Base-by-base conservation (phyloP, 64 coral and sea anemone genomes). In the Platygyra sinensis region DNA sequence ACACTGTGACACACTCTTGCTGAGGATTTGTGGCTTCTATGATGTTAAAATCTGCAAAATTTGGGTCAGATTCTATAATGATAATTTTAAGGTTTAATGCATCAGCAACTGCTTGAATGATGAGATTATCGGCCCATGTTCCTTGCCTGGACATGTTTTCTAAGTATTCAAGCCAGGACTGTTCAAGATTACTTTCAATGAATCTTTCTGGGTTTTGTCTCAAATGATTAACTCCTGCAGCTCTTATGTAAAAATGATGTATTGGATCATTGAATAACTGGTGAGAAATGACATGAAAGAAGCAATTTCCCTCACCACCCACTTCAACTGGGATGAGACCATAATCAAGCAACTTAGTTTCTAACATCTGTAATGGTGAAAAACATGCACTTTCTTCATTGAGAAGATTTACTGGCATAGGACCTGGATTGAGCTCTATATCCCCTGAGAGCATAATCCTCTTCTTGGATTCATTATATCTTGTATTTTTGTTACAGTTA, bases 21-120 rank as follows among this genome's bases (percentile, higher is more conserved):
- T 46, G 42, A 46, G 42, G 42, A 46, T 46, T 46, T 46, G 42
- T 46, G 42, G 42, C 42, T 46, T 46, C 42, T 46, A 46, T 46
- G 7, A 46, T 46, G 42, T 46, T 65, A 3, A 65, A 63, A 65
- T 65, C 62, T 65, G 62, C 18, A 65, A 65, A 17, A 24, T 65
- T 65, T 65, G 62, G 18, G 24, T 19, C 24, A 18, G 62, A 65
- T 65, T 65, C 17, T 17, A 83, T 60, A 62, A 83, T 83, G 16
- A 54, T 8, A 52, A 83, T 83, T 62, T 60, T 83, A n/a, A 83
- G 28, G 63, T 83, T 83, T 51, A 61, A 30, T 11, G 80, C 20
- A 59, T 83, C 80, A 33, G 80, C 38, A 30, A 83, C 80, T n/a
- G 80, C 80, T 83, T 83, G 63, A 30, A 60, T 83, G 52, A 65